These are phyloP conservation scores for Lasioglossum calceatum DNA, from an alignment of 2,888 invertebrate species.

Conservation along the genomic window DNA sequence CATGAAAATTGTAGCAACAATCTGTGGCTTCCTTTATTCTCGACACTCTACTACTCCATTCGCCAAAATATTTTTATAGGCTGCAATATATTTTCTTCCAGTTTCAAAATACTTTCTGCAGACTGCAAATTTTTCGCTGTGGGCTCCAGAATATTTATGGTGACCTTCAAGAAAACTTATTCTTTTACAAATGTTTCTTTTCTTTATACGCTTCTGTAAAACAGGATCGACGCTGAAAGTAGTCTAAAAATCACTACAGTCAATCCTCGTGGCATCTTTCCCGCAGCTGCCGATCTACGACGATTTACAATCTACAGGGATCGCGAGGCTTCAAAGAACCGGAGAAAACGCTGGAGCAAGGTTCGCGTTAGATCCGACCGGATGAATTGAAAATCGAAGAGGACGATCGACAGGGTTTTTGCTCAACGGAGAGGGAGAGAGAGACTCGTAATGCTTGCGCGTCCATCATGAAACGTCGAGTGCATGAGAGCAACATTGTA, in stretches of 20 bases:
- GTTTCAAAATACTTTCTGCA: no score
- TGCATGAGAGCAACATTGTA: constrained; percentile 5
- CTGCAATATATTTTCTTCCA: no score
- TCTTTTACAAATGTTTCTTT: no score
- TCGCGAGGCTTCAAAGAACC: not conserved
- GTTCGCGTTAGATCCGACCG: not conserved
- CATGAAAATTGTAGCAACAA: not conserved
- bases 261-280: no score
- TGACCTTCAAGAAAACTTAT: no score
- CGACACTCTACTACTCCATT: not conserved
- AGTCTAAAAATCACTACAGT: not conserved
- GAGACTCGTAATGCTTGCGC: not conserved
- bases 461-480: constrained; percentile 6
- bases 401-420: constrained; percentile 5
- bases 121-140: no score
- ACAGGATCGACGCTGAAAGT: no score
- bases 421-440: not conserved
- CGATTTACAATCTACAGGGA: not conserved
- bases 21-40: not conserved
- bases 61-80: no score
- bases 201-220: no score
- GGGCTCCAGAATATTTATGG: no score
- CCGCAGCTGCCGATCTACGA: not conserved
- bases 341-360: not conserved
- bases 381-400: constrained; percentile 4